phyloP scores from a whole-genome alignment of 1,140 invertebrate genomes.

The Phocides pigmalion region DNA sequence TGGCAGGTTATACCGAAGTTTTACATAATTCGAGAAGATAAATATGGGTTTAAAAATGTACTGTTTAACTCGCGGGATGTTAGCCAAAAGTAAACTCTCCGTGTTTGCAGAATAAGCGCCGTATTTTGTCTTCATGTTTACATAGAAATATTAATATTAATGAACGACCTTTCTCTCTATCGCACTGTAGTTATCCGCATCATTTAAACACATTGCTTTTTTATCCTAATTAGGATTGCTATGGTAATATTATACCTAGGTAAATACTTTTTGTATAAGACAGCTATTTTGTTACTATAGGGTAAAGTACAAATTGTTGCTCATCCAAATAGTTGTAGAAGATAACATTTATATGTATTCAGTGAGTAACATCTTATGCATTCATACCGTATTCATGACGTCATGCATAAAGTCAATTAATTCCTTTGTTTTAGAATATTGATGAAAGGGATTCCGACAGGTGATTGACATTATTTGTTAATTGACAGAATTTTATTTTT shows the following conservation, averaged over 20 bases:
- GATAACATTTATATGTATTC: too few species aligned
- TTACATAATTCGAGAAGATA: background rate
- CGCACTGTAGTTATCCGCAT: constrained; percentile 9
- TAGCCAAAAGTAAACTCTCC: constrained; percentile 8
- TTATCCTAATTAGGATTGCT: background rate
- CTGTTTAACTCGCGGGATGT: constrained; percentile 6
- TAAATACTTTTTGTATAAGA: background rate
- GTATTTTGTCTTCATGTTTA: constrained; percentile 11
- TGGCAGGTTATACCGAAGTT: too few species aligned
- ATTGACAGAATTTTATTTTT: too few species aligned
- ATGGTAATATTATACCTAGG: background rate
- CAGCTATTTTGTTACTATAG: too few species aligned
- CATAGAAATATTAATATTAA: constrained; percentile 23
- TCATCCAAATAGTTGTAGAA: too few species aligned
- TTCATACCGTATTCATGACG: too few species aligned
- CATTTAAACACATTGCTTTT: background rate
- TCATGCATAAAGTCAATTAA: too few species aligned
- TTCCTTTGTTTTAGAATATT: too few species aligned
- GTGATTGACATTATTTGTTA: too few species aligned
- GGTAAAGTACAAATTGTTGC: too few species aligned
- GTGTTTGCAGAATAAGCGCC: constrained; percentile 18
- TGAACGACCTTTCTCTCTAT: constrained; percentile 7
- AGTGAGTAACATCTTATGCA: too few species aligned
- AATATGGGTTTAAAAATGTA: constrained; percentile 12
- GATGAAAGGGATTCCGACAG: too few species aligned